Evolutionary conservation across 2,113 vertebrate species (phyloP).

Genomic region (Loxodonta africana): DNA sequence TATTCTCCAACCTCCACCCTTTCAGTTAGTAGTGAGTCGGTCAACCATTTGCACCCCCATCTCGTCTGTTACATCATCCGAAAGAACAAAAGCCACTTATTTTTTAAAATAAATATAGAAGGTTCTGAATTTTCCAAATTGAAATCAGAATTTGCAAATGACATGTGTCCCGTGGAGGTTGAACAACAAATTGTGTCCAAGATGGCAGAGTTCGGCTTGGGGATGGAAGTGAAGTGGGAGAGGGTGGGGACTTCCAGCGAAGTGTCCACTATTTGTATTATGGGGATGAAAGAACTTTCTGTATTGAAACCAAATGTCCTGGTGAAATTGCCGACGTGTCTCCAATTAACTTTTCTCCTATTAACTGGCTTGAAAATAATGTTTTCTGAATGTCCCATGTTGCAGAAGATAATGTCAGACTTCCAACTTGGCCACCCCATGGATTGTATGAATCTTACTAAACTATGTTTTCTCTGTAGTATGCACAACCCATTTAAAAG

Average conservation of each 20-base stretch:
- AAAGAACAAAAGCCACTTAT: rapidly evolving
- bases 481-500: background rate
- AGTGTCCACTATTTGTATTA: background rate
- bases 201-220: background rate
- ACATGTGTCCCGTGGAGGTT: background rate
- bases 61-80: background rate
- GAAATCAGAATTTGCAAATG: background rate
- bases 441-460: background rate
- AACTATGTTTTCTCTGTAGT: background rate
- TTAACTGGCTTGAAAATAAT: no score
- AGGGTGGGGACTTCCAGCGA: background rate
- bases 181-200: no score
- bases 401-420: background rate
- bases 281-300: background rate
- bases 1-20: no score
- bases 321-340: background rate
- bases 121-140: background rate
- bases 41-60: no score
- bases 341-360: background rate
- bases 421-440: background rate
- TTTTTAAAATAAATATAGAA: background rate
- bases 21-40: no score
- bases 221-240: background rate
- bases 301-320: background rate
- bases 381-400: background rate